Evolutionary conservation across 2,888 invertebrate genomes (phyloP).

Genomic region (Sialis lutaria): DNA sequence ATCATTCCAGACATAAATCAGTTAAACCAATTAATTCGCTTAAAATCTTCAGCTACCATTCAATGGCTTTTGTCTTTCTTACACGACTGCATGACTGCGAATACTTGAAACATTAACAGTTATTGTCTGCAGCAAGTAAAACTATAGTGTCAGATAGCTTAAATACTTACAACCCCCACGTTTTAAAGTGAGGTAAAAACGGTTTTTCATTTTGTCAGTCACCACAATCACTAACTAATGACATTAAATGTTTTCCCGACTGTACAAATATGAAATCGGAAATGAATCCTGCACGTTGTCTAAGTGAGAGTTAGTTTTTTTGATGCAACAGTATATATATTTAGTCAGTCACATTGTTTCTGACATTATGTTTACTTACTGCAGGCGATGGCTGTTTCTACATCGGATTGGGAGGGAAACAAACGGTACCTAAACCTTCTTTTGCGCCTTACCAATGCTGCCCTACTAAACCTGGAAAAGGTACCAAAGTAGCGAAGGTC

Average conservation of each 20-base stretch:
- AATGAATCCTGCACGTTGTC: constrained; percentile 11
- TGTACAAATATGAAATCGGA: constrained; percentile 5
- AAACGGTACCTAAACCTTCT: constrained; percentile 51
- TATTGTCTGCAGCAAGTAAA: constrained; percentile 47
- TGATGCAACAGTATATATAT: not conserved
- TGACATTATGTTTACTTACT: constrained; percentile 76
- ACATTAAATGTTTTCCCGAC: not conserved
- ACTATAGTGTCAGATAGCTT: constrained; percentile 12
- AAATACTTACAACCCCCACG: constrained; percentile 10
- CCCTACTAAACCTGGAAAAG: constrained; percentile 65
- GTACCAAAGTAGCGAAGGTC: constrained; percentile 66
- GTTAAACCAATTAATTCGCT: not conserved
- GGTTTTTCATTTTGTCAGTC: constrained; percentile 4
- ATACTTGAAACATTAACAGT: constrained; percentile 22
- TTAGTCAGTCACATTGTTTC: constrained; percentile 25
- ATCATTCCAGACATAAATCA: constrained; percentile 1
- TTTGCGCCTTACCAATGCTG: constrained; percentile 88
- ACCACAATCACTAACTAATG: constrained; percentile 4
- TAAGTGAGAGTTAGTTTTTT: not conserved
- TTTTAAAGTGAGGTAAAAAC: constrained; percentile 19
- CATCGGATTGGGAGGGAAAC: constrained; percentile 85
- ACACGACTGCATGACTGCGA: constrained; percentile 26
- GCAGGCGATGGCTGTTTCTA: constrained; percentile 96
- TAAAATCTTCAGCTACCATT: not conserved
- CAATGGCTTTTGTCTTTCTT: not conserved